Base-by-base conservation (phyloP, 2,113 vertebrate species). In the Semicossyphus pulcher region DNA sequence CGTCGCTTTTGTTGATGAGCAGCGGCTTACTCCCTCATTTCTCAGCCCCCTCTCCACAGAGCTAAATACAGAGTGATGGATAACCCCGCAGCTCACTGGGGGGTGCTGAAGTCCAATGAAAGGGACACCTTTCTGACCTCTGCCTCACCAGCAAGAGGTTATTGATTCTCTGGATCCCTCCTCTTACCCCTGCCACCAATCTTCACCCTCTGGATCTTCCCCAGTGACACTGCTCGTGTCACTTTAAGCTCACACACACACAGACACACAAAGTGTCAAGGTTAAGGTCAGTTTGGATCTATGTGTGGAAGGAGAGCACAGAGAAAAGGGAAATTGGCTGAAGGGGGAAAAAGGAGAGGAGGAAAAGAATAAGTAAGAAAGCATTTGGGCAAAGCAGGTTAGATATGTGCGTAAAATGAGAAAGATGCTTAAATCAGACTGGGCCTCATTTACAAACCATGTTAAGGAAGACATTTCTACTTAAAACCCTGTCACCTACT, bases 131-230 rank as follows among this genome's bases (percentile, higher is more conserved):
- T 62, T 75, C 41, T 78, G 58, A 76, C 76, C 60, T 57, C 52
- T 67, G 20, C 48, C 41, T 76, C 34, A 60, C 12, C 52, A 86
- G 64, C 37, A 84, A 77, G 61, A 84, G 72, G 44, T 83, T 80
- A 86, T 85, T 69, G 83, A 87, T 88, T 79, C 58, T 64, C 58
- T 60, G 39, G 23, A 80, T 63, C n/a, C n/a, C 21, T 69, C 45
- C 39, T 64, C 76, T 59, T 51, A 70, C 42, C 49, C 8, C 42
- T 75, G 41, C 57, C 53, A 49, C 44, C 5, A 51, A 80, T 65
- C 60, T 61, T 66, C 72, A 59, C 78, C 59, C 64, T 28, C 44
- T 41, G 72, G 60, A 74, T 72, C 29, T 69, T 65, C 61, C 45
- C 41, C 51, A n/a, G 20, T 42, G 64, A 71, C 65, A 76, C 32